Base-by-base conservation (phyloP, 2,797 vertebrate species). In the Tadarida brasiliensis region DNA sequence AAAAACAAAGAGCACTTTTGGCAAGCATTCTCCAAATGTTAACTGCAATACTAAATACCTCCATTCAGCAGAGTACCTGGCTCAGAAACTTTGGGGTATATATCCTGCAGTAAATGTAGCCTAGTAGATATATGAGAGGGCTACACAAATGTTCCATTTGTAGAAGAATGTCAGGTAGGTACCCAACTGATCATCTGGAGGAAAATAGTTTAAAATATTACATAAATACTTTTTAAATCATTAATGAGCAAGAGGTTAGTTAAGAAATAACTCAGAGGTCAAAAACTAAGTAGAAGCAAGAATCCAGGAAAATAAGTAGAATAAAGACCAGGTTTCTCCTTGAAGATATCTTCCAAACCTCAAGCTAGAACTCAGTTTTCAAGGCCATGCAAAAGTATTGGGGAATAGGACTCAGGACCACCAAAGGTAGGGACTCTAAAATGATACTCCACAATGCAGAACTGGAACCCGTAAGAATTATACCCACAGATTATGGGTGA, bases 281-380 rank as follows among this genome's bases (percentile, higher is more conserved):
- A 88, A 95, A 93, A 92, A 88, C 24, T 81, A 91, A 78, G 15
- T 22, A 51, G 49, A 91, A 84, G 19, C 16, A 82, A 95, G 44
- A 90, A 74, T 87, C 44, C 47, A 94, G 10, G 59, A 59, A 28
- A 9, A 26, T 28, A 54, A n/a, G 20, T 0, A 89, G 33, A 93
- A 91, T 30, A 47, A 86, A 61, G 26, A 68, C 15, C 11, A 54
- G 67, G 28, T 85, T 90, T 82, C 59, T 77, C 57, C 51, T 70
- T 39, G 11, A 92, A 73, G 54, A 35, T 28, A 68, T 59, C 3
- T 93, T 59, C 12, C 51, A 90, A 80, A 47, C 11, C 54, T 44
- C 30, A 70, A 90, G 57, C 19, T 22, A 76, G 47, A 90, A 90
- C 17, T 33, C 22, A 71, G 11, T 44, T 90, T 47, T 90, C 65